These are phyloP conservation scores for Seriola quinqueradiata DNA, from an alignment of 2,113 vertebrate species.

Conservation along the genomic window DNA sequence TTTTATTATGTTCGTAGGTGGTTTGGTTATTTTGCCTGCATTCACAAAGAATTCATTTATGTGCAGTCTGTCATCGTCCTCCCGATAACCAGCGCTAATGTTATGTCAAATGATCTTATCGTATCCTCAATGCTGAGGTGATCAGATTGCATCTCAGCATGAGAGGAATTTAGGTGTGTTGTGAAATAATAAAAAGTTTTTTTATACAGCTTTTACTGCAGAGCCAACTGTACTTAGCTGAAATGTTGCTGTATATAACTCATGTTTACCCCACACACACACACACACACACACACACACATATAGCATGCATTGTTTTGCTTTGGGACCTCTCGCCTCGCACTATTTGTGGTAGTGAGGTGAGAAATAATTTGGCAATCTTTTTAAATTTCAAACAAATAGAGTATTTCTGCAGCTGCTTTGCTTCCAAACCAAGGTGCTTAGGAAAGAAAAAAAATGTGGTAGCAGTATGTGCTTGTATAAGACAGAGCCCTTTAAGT, in stretches of 20 bases:
- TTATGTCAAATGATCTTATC: slow-evolving; percentile 53
- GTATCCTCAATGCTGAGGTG: slow-evolving; percentile 19
- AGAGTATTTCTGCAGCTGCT: not conserved
- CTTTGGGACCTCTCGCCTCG: not conserved
- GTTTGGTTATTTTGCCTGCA: slow-evolving; percentile 25
- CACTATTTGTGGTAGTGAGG: not conserved
- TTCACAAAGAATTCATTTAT: slow-evolving; percentile 36
- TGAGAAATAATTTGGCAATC: not conserved
- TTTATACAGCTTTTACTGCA: not conserved
- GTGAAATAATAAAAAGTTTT: not conserved
- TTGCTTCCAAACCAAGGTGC: not conserved
- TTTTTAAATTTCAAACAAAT: not conserved
- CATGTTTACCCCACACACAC: no score
- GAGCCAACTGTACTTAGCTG: not conserved
- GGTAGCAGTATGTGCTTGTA: not conserved
- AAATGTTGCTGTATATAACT: no score
- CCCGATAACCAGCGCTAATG: slow-evolving; percentile 45
- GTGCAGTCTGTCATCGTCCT: slow-evolving; percentile 38
- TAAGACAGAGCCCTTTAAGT: not conserved
- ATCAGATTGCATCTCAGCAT: slow-evolving; percentile 41
- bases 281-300: no score
- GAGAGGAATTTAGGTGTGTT: slow-evolving; percentile 49
- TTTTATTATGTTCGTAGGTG: slow-evolving; percentile 12
- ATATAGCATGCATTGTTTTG: not conserved
- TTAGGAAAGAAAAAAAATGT: not conserved